Conservation (phyloP, 2,888 invertebrate genomes). For the Phyto melanocephala region DNA sequence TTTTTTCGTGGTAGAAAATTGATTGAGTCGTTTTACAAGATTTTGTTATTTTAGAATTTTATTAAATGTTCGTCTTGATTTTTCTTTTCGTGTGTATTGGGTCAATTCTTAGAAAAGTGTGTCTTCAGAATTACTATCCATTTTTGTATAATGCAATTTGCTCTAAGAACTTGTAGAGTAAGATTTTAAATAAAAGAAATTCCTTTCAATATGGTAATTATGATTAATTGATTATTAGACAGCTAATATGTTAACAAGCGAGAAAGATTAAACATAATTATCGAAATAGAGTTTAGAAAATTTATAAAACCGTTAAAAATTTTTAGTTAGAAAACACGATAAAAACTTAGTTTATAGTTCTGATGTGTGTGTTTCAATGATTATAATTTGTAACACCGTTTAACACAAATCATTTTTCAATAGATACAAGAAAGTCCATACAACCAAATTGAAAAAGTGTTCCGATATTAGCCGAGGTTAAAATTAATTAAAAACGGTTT, state of each 20-base stretch:
- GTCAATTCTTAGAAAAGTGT: conserved; percentile 33
- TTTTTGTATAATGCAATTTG: conserved; percentile 3
- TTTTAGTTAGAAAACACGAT: too few relatives aligned
- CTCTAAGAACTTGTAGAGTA: conserved; percentile 15
- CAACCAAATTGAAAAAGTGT: too few relatives aligned
- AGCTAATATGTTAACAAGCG: neutral
- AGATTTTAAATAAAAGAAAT: neutral
- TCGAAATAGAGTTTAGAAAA: too few relatives aligned
- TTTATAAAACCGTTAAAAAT: too few relatives aligned
- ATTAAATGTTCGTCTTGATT: conserved; percentile 31
- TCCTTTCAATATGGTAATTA: conserved; percentile 6
- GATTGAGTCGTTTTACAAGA: conserved; percentile 63
- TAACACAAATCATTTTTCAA: too few relatives aligned
- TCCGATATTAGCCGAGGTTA: too few relatives aligned
- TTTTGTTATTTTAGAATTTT: conserved; percentile 37
- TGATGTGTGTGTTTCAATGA: too few relatives aligned
- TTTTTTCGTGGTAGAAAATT: conserved; percentile 17
- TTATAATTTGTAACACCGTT: too few relatives aligned
- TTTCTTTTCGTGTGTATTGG: conserved; percentile 15
- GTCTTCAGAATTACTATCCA: neutral
- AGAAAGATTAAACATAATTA: too few relatives aligned
- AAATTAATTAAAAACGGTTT: too few relatives aligned
- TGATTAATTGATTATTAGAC: conserved; percentile 15
- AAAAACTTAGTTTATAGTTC: too few relatives aligned
- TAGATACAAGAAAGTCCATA: too few relatives aligned